These are phyloP conservation scores for Arion vulgaris DNA, from an alignment of 1,140 invertebrate species.

Conservation along the genomic window DNA sequence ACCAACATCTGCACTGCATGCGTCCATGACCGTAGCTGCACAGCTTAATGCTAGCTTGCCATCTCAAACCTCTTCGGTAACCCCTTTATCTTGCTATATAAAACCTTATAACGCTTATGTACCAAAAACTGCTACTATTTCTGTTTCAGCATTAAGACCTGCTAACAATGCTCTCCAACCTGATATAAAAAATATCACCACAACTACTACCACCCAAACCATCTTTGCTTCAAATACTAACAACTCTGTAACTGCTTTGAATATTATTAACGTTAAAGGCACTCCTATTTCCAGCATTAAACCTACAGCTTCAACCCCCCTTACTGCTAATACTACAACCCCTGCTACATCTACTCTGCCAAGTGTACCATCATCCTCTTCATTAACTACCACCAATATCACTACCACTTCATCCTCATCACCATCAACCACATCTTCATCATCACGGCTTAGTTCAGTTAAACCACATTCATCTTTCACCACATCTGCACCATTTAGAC, in stretches of 20 bases:
- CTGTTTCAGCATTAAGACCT: background rate
- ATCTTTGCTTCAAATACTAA: background rate
- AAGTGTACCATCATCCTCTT: conserved; percentile 22
- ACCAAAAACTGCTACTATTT: background rate
- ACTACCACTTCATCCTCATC: conserved; percentile 10
- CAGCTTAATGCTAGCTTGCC: background rate
- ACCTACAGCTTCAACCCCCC: background rate
- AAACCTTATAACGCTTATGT: background rate
- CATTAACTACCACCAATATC: background rate
- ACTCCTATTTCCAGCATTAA: background rate
- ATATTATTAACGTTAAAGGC: background rate
- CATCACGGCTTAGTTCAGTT: conserved; percentile 3
- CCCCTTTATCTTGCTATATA: background rate
- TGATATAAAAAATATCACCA: background rate
- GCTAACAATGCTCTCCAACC: background rate
- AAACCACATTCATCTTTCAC: conserved; percentile 17
- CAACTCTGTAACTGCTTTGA: background rate
- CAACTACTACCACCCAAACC: background rate
- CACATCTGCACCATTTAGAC: conserved; percentile 11
- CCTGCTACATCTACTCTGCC: background rate
- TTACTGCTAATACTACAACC: conserved; percentile 3
- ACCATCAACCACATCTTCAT: background rate
- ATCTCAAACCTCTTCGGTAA: conserved; percentile 2
- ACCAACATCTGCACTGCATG: conserved; percentile 4
- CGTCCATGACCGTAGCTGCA: background rate